Conservation (phyloP, 2,888 invertebrate genomes). For the Temnothorax rugatulus region DNA sequence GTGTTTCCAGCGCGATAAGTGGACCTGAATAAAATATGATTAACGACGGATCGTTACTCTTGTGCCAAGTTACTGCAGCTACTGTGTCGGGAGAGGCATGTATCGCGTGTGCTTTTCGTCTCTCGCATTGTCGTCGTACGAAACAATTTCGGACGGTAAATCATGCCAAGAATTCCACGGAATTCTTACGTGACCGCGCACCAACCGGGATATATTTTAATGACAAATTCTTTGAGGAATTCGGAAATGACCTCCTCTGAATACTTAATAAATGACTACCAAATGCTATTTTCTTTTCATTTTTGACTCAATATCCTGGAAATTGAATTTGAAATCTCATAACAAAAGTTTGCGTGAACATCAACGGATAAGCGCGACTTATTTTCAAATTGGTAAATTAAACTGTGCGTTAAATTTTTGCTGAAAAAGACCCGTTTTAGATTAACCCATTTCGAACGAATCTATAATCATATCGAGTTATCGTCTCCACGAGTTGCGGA, state of each 20-base stretch:
- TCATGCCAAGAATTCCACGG: conserved; percentile 50
- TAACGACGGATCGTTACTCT: conserved; percentile 60
- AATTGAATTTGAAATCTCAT: background rate
- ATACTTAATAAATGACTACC: conserved; percentile 1
- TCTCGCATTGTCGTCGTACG: conserved; percentile 38
- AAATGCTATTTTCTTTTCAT: background rate
- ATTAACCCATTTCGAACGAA: background rate
- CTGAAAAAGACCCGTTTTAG: background rate
- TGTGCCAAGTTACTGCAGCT: conserved; percentile 48
- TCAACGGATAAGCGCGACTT: background rate
- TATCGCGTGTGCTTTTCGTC: conserved; percentile 32
- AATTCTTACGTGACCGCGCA: conserved; percentile 16
- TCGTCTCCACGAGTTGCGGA: background rate
- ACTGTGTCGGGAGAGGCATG: conserved; percentile 14
- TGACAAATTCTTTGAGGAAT: conserved; percentile 40
- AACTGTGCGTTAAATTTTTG: background rate
- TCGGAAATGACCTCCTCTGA: background rate
- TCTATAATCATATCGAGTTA: background rate
- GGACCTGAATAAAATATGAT: conserved; percentile 70
- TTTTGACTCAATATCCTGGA: background rate
- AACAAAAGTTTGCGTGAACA: background rate
- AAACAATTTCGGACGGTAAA: conserved; percentile 51
- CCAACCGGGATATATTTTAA: conserved; percentile 29
- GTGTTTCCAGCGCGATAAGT: conserved; percentile 67
- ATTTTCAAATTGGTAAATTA: background rate